phyloP scores from a whole-genome alignment of 2,888 invertebrate species.

The Psylliodes chrysocephalus region DNA sequence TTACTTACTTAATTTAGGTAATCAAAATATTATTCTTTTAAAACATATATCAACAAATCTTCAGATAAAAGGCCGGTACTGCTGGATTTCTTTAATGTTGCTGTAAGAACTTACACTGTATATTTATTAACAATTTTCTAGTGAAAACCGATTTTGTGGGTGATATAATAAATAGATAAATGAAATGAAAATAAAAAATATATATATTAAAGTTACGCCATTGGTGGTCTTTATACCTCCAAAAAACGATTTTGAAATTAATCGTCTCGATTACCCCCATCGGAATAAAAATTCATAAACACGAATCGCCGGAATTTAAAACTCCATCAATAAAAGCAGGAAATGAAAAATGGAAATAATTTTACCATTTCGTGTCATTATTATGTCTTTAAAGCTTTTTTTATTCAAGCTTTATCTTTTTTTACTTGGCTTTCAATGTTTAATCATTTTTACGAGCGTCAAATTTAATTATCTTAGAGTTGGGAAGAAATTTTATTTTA shows the following conservation, averaged over 20 bases:
- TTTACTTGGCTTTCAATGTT: conserved; percentile 4
- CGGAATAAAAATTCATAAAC: conserved; percentile 25
- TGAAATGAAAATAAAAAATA: no score
- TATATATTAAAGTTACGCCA: neutral
- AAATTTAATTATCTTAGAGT: neutral
- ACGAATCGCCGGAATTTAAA: conserved; percentile 25
- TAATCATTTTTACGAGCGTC: neutral
- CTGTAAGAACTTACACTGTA: no score
- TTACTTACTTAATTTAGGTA: no score
- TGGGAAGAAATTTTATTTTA: neutral
- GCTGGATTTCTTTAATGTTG: no score
- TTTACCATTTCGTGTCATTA: conserved; percentile 24
- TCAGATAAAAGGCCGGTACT: no score
- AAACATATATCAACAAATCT: no score
- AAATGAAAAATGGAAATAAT: conserved; percentile 30
- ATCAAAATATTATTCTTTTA: no score
- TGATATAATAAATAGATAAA: no score
- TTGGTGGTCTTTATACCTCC: conserved; percentile 1
- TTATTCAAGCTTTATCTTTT: conserved; percentile 7
- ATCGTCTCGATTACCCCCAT: conserved; percentile 14
- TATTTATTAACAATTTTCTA: no score
- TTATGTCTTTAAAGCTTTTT: conserved; percentile 23
- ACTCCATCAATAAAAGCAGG: conserved; percentile 27
- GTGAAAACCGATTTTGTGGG: no score
- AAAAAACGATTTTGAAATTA: conserved; percentile 12